Conservation (phyloP, 2,888 invertebrate genomes). For the Caenorhabditis uteleia region DNA sequence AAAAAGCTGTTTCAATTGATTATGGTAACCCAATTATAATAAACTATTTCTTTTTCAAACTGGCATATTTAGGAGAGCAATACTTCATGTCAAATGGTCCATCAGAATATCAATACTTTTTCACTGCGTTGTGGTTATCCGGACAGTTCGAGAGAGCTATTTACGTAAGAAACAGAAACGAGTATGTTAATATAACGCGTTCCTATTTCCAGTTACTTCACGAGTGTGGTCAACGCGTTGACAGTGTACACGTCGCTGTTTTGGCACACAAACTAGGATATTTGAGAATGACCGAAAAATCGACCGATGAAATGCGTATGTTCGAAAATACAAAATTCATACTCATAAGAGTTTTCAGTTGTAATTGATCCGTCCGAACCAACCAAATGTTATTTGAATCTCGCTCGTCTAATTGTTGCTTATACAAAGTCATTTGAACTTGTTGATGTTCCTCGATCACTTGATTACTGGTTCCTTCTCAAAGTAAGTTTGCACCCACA, state of each 20-base stretch:
- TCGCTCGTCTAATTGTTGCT: slow-evolving; percentile 61
- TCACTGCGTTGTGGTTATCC: slow-evolving; percentile 63
- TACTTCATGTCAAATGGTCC: slow-evolving; percentile 63
- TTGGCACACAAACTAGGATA: slow-evolving; percentile 54
- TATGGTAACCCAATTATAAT: slow-evolving; percentile 43
- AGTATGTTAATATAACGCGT: neutral
- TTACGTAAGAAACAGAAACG: slow-evolving; percentile 44
- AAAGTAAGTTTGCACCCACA: too few relatives aligned
- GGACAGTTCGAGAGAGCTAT: slow-evolving; percentile 66
- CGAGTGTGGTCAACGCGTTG: slow-evolving; percentile 46
- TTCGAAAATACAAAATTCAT: slow-evolving; percentile 4
- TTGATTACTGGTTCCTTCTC: slow-evolving; percentile 66
- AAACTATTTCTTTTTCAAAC: slow-evolving; percentile 19
- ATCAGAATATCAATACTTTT: slow-evolving; percentile 56
- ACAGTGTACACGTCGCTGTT: slow-evolving; percentile 65
- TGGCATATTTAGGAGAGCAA: slow-evolving; percentile 62
- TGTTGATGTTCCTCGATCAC: slow-evolving; percentile 56
- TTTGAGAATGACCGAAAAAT: slow-evolving; percentile 43
- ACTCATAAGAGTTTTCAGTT: slow-evolving; percentile 57
- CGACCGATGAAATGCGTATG: slow-evolving; percentile 54
- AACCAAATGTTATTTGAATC: slow-evolving; percentile 58
- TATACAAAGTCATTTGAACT: slow-evolving; percentile 67
- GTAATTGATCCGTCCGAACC: slow-evolving; percentile 50
- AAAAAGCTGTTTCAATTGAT: slow-evolving; percentile 61
- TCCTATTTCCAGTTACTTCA: slow-evolving; percentile 35